Base-by-base conservation (phyloP, 2,797 vertebrate species). In the Merluccius polli region DNA sequence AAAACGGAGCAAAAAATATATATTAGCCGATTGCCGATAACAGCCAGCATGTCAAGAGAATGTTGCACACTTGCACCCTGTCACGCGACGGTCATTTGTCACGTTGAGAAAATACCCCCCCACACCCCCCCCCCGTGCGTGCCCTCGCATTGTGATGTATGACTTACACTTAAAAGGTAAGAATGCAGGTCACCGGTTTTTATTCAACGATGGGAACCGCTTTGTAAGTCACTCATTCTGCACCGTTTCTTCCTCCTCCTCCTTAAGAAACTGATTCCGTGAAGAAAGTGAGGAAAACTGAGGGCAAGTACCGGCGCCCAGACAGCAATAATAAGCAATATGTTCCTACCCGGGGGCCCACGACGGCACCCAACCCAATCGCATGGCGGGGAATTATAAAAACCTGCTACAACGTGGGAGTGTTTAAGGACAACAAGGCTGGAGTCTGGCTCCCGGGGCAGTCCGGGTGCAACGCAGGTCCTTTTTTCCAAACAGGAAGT, bases 391-490 rank as follows among this genome's bases (percentile, higher is more conserved):
- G 83, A 85, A 85, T 75, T 82, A 81, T 75, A 83, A 81, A 88
- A 87, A 85, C 77, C 75, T 77, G 79, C 76, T 78, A 84, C 85
- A 83, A 6, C 15, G 29, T 24, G 36, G 75, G 80, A 87, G 83
- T 81, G 85, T 86, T 84, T 86, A 85, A 84, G 89, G 85, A 86
- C 87, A 86, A 83, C 89, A 84, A 85, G 79, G 32, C 69, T n/a
- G 75, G 75, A 85, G 82, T 74, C 7, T 41, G 76, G 76, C 87
- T 83, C 87, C 84, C 16, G 75, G 85, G 85, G 87, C 73, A 1
- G 11, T 82, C 70, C 29, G 74, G 0, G n/a, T 74, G 59, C 63
- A 33, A 77, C 13, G 32, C 78, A 81, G 80, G 82, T 72, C 73
- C 78, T 77, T 84, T 77, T 84, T 72, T 31, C 76, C 32, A 33